Evolutionary conservation across 64 coral and sea anemone species (phyloP), one percentile per base, ranked within the genome.

Genomic region (Montipora capricornis): DNA sequence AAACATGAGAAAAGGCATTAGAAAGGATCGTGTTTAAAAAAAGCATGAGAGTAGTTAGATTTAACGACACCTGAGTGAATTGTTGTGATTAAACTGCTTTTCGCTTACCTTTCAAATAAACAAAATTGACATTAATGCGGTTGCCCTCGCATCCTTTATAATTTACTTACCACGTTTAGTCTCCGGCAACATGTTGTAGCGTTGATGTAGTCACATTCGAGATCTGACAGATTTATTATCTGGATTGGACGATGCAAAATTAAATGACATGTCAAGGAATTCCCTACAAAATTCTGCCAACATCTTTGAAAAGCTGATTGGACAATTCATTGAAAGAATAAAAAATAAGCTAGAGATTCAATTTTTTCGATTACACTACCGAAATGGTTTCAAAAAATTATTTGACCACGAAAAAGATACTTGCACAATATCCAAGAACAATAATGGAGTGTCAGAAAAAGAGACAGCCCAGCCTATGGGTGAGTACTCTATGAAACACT

Each of bases 171-270:
- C 60, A 84, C 90, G 86, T 99, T 99, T 20, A 99, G 68, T 17
- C 97, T 89, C 69, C 47, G 75, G 50, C 97, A 99, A 44, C 97
- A 99, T 26, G 92, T 94, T 4, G 91, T 99, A 5, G 95, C 97
- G 84, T 99, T 99, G 86, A 99, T 96, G 92, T 99, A 99, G 88
- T 99, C 97, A 78, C 97, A 99, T 92, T 99, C 97, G 79, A 99
- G 78, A 84, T 99, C 97, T 74, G 97, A 99, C 20, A 99, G 74
- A 85, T 99, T 99, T 79, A 99, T 99, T 10, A 99, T 99, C 97
- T 99, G 66, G 45, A 78, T 19, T 44, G 71, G 49, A 37, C 51
- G 5, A 60, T 16, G 78, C 8, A 16, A 37, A 37, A 37, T 37
- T 37, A 37, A 58, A 78, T 79, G 16, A 49, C 76, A 78, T 49